A percentile compares a stretch with the other conserved stretches of the same genome.
These are phyloP conservation scores for Magallana nippona DNA, from an alignment of 2,888 invertebrate species.

Conservation along the genomic window DNA sequence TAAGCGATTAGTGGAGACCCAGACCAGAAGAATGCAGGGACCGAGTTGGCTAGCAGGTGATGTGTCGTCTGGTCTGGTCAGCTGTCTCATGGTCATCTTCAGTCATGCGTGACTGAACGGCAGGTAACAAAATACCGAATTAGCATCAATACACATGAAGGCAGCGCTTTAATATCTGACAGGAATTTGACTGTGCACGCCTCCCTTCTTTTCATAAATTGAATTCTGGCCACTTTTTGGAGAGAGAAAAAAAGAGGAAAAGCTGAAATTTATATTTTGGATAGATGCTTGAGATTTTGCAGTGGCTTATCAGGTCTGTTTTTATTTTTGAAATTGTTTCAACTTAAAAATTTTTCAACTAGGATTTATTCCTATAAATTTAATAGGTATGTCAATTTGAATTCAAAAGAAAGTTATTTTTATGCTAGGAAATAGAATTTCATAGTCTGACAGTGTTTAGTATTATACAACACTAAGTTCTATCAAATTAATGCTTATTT, in stretches of 20 bases:
- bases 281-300: background rate
- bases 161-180: slow-evolving; percentile 16
- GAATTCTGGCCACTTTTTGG: slow-evolving; percentile 22
- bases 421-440: no score
- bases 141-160: slow-evolving; percentile 31
- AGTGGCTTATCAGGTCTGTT: slow-evolving; percentile 6
- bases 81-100: slow-evolving; percentile 33
- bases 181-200: slow-evolving; percentile 10
- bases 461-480: no score
- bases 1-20: background rate
- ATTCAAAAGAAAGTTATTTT: no score
- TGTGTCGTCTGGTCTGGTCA: slow-evolving; percentile 32
- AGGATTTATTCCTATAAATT: no score
- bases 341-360: no score
- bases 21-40: slow-evolving; percentile 4
- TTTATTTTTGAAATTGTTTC: background rate
- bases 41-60: background rate
- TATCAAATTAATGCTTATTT: no score
- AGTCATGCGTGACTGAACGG: slow-evolving; percentile 30
- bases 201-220: slow-evolving; percentile 2
- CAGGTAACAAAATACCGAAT: slow-evolving; percentile 31
- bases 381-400: no score
- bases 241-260: background rate
- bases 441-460: no score
- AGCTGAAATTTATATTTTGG: slow-evolving; percentile 14